Conservation (phyloP, 2,888 invertebrate genomes). For the Salticus scenicus region DNA sequence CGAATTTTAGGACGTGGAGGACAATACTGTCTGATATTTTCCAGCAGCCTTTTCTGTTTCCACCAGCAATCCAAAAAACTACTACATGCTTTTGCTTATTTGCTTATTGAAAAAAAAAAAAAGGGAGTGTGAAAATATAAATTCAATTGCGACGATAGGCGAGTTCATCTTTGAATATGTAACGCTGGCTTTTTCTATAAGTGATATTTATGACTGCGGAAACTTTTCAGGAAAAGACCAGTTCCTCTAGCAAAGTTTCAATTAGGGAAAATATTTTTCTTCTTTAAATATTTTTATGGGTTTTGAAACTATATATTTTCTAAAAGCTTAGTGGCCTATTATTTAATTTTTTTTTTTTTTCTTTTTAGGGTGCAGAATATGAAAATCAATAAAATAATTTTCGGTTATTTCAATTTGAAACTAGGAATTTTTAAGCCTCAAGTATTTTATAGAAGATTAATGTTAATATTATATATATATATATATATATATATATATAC, state of each 20-base stretch:
- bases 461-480: too few species aligned
- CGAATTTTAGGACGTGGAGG: slow-evolving; percentile 45
- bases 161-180: slow-evolving; percentile 48
- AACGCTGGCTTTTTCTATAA: slow-evolving; percentile 34
- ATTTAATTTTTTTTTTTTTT: too few species aligned
- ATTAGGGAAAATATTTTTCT: neutral
- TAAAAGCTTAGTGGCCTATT: too few species aligned
- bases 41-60: slow-evolving; percentile 33
- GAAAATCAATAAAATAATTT: too few species aligned
- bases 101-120: slow-evolving; percentile 2
- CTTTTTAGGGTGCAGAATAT: too few species aligned
- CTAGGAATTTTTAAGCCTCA: too few species aligned
- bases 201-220: slow-evolving; percentile 45
- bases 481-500: too few species aligned
- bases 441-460: too few species aligned
- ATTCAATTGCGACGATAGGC: slow-evolving; percentile 47
- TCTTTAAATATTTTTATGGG: neutral
- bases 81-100: neutral
- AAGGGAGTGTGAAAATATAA: slow-evolving; percentile 31
- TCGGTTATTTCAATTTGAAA: too few species aligned
- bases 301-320: neutral
- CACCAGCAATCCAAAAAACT: neutral
- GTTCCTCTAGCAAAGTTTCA: neutral
- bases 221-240: neutral
- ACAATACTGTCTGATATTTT: slow-evolving; percentile 28